Percentiles rank a stretch among this genome's conserved stretches.
Evolutionary conservation across 2,113 vertebrate genomes (phyloP).

Genomic region (Accipiter cooperii): DNA sequence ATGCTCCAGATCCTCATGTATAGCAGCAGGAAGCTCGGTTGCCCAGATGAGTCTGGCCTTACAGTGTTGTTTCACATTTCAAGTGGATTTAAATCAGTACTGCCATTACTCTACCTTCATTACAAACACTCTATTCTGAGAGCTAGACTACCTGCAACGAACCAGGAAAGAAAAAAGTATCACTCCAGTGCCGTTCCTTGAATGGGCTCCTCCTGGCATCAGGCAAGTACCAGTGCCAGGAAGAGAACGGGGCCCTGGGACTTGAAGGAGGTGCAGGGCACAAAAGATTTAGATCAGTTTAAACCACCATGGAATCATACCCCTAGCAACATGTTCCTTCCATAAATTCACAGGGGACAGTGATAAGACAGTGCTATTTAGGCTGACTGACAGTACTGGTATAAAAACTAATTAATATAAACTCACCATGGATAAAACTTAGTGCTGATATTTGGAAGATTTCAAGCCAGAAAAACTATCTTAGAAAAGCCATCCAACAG

Average conservation of each 20-base stretch:
- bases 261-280: neutral
- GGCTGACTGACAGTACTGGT: neutral
- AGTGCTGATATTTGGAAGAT: neutral
- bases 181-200: neutral
- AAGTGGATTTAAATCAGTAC: neutral
- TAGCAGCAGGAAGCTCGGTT: neutral
- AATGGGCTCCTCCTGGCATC: neutral
- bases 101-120: neutral
- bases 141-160: neutral
- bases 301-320: neutral
- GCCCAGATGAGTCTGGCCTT: neutral
- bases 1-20: neutral
- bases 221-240: neutral
- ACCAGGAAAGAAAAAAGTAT: neutral
- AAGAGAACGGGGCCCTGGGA: accelerated
- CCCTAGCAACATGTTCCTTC: neutral
- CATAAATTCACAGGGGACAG: neutral
- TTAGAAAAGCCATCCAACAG: neutral
- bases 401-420: neutral
- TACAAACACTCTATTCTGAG: neutral
- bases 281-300: neutral
- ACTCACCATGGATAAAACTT: neutral
- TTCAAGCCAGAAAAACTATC: neutral
- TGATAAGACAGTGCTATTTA: neutral
- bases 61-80: neutral